Evolutionary conservation across 2,888 invertebrate species (phyloP), one percentile per base, ranked within the genome.

Genomic region (Macaria liturata): DNA sequence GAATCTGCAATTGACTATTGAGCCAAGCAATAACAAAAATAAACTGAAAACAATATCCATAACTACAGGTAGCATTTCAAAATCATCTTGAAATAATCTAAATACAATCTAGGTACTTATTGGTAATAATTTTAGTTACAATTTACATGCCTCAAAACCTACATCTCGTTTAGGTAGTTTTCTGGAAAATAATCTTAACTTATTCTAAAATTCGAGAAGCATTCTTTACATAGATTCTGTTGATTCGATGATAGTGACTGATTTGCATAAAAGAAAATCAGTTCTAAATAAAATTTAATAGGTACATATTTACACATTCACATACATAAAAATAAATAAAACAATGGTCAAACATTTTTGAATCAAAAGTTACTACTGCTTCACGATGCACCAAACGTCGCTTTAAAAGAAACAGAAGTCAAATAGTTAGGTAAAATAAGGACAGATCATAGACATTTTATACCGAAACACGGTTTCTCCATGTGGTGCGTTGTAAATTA

Each of bases 1-100:
- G 46, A 54, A 56, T 54, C 52, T 59, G 59, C 60, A 64, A 67
- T 64, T 62, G 64, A 65, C 53, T 46, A 37, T 32, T 40, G 44
- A 48, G 54, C 46, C 49, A 53, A 62, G 49, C 42, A 52, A 57
- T 52, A 58, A 43, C 30, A 57, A 51, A 55, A 40, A 49, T 49
- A 50, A 50, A 51, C 39, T 39, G 37, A 45, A 40, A 53, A 43
- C 9, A 53, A 39, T 44, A 50, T 34, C 31, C 50, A 8, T 48
- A 42, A 50, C 32, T 44, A 45, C 40, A 20, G 1, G 30, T 43
- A 47, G 51, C 43, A 48, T 48, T 48, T 46, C 50, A 51, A 51
- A 51, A 57, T 57, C 57, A 56, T 50, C 45, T 40, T 43, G n/a
- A 51, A 57, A 53, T 48, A 51, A 51, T 48, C 47, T 59, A 59